Percentiles rank a stretch among this genome's conserved stretches.
Conservation (phyloP, 23 tunicate species). For the Ciona savignyi region DNA sequence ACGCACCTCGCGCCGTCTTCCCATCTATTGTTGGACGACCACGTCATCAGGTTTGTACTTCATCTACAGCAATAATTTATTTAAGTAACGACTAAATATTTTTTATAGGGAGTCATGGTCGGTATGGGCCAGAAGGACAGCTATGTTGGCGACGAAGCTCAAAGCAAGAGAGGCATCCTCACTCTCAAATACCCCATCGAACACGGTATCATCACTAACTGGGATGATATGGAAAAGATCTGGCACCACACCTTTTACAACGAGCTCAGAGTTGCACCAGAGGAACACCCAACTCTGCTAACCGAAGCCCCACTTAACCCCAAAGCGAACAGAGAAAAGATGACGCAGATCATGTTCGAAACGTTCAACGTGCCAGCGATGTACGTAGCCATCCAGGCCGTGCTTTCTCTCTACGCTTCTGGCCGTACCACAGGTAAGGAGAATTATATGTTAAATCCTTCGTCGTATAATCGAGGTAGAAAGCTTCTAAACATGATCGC, state of each 20-base stretch:
- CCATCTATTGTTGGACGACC: conserved; percentile 94
- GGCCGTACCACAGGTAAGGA: conserved; percentile 88
- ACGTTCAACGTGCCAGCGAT: conserved; percentile 96
- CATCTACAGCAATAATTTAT: not conserved
- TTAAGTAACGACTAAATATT: not conserved
- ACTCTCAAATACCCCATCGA: conserved; percentile 89
- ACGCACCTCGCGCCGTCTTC: conserved; percentile 90
- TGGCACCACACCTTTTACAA: conserved; percentile 99
- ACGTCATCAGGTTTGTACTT: conserved; percentile 58
- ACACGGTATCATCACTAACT: conserved; percentile 93
- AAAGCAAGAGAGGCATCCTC: conserved; percentile 84
- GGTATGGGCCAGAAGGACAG: conserved; percentile 96
- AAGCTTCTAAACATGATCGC: not conserved
- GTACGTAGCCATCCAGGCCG: conserved; percentile 97
- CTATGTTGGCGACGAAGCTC: conserved; percentile 95
- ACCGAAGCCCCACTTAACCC: conserved; percentile 95
- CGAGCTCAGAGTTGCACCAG: conserved; percentile 93
- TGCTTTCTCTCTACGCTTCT: conserved; percentile 84
- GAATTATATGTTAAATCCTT: not conserved
- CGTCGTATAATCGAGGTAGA: not conserved
- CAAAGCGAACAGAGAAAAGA: conserved; percentile 89
- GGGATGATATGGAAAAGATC: conserved; percentile 99
- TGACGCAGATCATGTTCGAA: conserved; percentile 96
- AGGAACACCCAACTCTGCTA: conserved; percentile 84
- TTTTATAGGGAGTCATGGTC: conserved; percentile 84